phyloP scores from a whole-genome alignment of 2,888 invertebrate species.

The Tiphia femorata region DNA sequence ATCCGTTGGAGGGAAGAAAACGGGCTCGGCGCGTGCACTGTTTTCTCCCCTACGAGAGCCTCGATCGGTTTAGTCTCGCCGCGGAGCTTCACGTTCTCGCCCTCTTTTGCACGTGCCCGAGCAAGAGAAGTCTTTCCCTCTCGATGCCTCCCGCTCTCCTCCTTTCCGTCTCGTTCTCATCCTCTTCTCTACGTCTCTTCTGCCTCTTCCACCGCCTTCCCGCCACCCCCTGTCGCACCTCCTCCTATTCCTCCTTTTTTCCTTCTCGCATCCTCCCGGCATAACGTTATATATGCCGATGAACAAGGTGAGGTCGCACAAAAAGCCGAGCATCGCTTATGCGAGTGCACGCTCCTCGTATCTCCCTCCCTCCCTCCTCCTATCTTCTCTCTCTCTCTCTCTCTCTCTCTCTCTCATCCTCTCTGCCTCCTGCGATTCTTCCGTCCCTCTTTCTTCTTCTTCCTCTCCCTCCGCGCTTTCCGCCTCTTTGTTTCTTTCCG shows the following conservation, averaged over 20 bases:
- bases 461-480: background rate
- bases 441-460: background rate
- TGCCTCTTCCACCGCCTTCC: background rate
- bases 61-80: conserved; percentile 26
- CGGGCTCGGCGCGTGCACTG: conserved; percentile 18
- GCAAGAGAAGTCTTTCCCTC: background rate
- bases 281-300: conserved; percentile 46
- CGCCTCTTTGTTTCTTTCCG: background rate
- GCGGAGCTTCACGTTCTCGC: conserved; percentile 20
- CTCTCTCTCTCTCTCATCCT: background rate
- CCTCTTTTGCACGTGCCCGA: conserved; percentile 18
- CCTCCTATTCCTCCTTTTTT: conserved; percentile 3
- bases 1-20: conserved; percentile 39
- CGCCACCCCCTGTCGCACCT: background rate
- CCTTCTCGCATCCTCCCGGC: conserved; percentile 13
- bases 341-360: conserved; percentile 28
- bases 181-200: background rate
- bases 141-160: background rate
- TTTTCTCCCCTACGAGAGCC: conserved; percentile 35
- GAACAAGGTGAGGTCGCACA: conserved; percentile 51
- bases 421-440: background rate
- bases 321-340: conserved; percentile 48
- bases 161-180: no score
- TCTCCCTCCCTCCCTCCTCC: background rate
- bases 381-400: background rate